These are phyloP conservation scores for Anoplophora glabripennis DNA, from an alignment of 1,140 invertebrate species.

Conservation along the genomic window DNA sequence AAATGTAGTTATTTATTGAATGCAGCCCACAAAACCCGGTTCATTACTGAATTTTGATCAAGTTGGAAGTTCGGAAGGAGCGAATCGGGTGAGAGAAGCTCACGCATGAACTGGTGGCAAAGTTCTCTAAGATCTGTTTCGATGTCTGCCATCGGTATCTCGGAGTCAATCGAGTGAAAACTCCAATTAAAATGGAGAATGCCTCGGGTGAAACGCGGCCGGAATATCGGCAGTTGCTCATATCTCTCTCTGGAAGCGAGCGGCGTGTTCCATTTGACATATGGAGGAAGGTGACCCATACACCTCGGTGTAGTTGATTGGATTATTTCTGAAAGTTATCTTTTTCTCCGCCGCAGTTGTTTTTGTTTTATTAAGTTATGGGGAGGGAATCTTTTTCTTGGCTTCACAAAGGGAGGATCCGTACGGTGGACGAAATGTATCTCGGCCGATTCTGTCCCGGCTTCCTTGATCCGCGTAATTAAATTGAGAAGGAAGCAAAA, in stretches of 20 bases:
- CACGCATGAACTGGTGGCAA: slow-evolving; percentile 13
- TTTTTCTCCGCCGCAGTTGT: too few species aligned
- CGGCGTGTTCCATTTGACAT: too few species aligned
- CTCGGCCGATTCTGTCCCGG: too few species aligned
- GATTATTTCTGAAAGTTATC: too few species aligned
- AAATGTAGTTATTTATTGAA: not conserved
- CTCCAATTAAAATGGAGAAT: slow-evolving; percentile 26
- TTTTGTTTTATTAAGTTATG: too few species aligned
- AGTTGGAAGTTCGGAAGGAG: slow-evolving; percentile 5
- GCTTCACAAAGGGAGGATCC: too few species aligned
- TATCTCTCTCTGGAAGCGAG: not conserved
- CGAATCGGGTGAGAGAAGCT: slow-evolving; percentile 14
- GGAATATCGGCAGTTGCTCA: slow-evolving; percentile 18
- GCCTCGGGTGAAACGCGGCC: slow-evolving; percentile 13
- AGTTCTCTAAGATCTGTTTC: slow-evolving; percentile 19
- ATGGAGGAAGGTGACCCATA: too few species aligned
- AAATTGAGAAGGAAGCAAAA: too few species aligned
- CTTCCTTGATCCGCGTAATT: too few species aligned
- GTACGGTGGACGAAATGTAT: too few species aligned
- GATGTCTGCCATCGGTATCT: slow-evolving; percentile 19
- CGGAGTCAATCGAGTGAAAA: slow-evolving; percentile 22
- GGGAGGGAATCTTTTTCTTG: too few species aligned
- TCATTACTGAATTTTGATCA: slow-evolving; percentile 22
- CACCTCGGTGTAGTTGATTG: too few species aligned
- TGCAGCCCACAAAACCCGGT: slow-evolving; percentile 11